A percentile compares a stretch with the other conserved stretches of the same genome.
These are phyloP conservation scores for Conus canariensis DNA, from an alignment of 2,888 invertebrate genomes.

Conservation along the genomic window DNA sequence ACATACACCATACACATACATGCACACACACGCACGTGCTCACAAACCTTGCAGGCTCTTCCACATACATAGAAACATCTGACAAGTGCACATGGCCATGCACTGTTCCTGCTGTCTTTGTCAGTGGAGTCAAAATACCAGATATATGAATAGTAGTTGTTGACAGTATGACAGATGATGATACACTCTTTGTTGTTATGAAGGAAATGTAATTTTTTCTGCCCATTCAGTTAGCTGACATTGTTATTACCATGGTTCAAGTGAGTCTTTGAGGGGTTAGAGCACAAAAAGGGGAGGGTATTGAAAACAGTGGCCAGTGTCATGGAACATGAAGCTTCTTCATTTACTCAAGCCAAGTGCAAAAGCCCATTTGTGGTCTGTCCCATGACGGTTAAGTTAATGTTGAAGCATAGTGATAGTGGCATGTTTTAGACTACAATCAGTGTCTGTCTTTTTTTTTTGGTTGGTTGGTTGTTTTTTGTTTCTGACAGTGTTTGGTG, in stretches of 20 bases:
- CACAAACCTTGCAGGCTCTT: neutral
- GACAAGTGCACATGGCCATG: too few relatives aligned
- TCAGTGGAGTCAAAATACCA: too few relatives aligned
- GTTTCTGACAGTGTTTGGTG: constrained; percentile 1
- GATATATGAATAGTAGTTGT: too few relatives aligned
- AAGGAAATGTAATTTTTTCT: neutral
- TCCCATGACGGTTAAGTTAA: neutral
- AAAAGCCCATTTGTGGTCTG: neutral
- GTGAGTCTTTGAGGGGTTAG: constrained; percentile 6
- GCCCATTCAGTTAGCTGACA: too few relatives aligned
- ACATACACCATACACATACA: neutral
- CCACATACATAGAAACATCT: too few relatives aligned
- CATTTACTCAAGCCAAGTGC: neutral
- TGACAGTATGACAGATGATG: too few relatives aligned
- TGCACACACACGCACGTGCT: neutral
- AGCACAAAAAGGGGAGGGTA: neutral
- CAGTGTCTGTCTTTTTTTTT: too few relatives aligned
- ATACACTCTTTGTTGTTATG: too few relatives aligned
- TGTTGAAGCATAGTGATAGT: too few relatives aligned
- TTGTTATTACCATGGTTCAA: neutral
- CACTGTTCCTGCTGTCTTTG: too few relatives aligned
- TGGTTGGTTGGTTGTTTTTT: neutral
- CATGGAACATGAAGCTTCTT: neutral
- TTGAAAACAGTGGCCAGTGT: neutral
- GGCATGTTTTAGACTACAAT: too few relatives aligned